Evolutionary conservation across 1,140 invertebrate genomes (phyloP), one percentile per base, ranked within the genome.

Genomic region (Drusus annulatus): DNA sequence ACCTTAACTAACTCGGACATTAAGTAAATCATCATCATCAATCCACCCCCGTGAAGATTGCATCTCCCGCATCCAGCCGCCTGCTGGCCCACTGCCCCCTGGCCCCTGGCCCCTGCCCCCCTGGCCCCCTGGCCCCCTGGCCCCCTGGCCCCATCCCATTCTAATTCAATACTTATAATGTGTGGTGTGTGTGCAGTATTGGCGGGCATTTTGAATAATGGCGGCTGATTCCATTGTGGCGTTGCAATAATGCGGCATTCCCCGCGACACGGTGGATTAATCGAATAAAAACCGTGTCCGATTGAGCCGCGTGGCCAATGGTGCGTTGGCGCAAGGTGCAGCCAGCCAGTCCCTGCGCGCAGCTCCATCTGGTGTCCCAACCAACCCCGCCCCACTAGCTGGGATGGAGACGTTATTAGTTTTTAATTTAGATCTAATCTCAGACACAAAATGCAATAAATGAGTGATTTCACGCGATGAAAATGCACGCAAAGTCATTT

Each of bases 1-100:
- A 36, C 78, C 78, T 80, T 74, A 74, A 80, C 78, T 80, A 80
- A 80, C 69, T 63, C 62, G 78, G 78, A 75, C 78, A 79, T 79
- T 79, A 50, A 79, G 77, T 71, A 73, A 69, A 31, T 45, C 65
- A 74, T 56, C 71, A 58, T 65, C 62, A 68, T 65, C 62, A 63
- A 74, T 54, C 23, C 19, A 45, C 50, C 10, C 7, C 28, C 17
- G 56, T 19, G 31, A 36, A 76, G 74, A 78, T 68, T 28, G 45
- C 60, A 78, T 78, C 76, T 58, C 77, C 77, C 52, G 77, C 63
- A 79, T 45, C 36, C 8, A 45, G 36, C 36, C 36, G 36, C 10
- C 8, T 45, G 13, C 10, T 1, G 8, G 36, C 7, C 5, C n/a
- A n/a, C n/a, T n/a, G n/a, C n/a, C n/a, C n/a, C n/a, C n/a, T n/a